Evolutionary conservation across 2,888 invertebrate species (phyloP).

Genomic region (Limenitis camilla): DNA sequence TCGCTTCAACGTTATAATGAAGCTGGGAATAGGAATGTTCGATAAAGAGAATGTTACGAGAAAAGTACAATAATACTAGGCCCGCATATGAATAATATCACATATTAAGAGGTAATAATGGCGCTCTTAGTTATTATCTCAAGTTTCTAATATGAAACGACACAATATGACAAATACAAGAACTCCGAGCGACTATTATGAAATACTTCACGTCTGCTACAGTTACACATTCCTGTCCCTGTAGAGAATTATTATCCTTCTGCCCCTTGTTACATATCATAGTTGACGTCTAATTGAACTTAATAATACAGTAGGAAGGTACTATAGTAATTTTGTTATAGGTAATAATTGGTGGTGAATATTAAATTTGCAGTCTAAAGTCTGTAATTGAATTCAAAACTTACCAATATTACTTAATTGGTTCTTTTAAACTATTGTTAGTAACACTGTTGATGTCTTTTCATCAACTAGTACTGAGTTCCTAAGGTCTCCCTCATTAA

Average conservation of each 20-base stretch:
- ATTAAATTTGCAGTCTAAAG: neutral
- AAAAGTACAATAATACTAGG: neutral
- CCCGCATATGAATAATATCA: constrained; percentile 2
- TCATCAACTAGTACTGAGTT: too few relatives aligned
- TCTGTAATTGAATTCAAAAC: neutral
- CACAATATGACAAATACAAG: constrained; percentile 9
- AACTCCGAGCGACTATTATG: constrained; percentile 9
- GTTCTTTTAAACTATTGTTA: too few relatives aligned
- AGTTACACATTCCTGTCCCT: constrained; percentile 5
- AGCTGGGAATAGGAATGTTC: neutral
- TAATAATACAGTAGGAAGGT: constrained; percentile 10
- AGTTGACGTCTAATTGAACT: constrained; percentile 10
- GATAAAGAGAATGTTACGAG: neutral
- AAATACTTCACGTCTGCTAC: constrained; percentile 6
- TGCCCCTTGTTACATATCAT: constrained; percentile 2
- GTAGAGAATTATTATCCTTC: constrained; percentile 10
- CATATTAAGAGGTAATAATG: neutral
- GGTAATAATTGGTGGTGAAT: constrained; percentile 1
- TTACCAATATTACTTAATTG: too few relatives aligned
- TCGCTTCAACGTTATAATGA: constrained; percentile 2
- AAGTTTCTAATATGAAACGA: constrained; percentile 7
- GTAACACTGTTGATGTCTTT: too few relatives aligned
- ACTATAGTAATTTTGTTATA: constrained; percentile 6
- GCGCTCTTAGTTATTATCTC: neutral
- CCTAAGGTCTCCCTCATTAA: too few relatives aligned